Evolutionary conservation across 2,113 vertebrate species (phyloP), one percentile per base, ranked within the genome.

Genomic region (Sprattus sprattus): DNA sequence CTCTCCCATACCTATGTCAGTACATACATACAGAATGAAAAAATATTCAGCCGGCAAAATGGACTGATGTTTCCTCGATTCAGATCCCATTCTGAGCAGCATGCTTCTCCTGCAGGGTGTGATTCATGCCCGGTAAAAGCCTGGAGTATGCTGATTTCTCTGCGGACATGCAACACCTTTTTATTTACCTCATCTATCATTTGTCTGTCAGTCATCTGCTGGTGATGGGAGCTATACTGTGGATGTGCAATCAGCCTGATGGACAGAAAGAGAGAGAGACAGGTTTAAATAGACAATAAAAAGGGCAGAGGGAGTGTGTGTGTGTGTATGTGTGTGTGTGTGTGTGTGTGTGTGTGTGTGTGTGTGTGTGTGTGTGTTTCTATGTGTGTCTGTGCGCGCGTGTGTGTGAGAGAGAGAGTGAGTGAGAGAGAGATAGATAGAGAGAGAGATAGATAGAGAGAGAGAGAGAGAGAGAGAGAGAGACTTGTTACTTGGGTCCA

Each of bases 101-200:
- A 28, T 22, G 84, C 81, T n/a, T 88, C 82, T 71, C 71, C 81
- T 83, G 22, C 5, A 28, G 57, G 49, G 81, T 85, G 32, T 85
- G 84, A 90, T 88, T 89, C 90, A 89, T 90, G 89, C 85, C 90
- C 89, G 88, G 90, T 82, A 83, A 88, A 47, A 91, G 84, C 82
- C 47, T 81, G 84, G 88, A 86, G 85, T 57, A 20, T 20, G 54
- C 88, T 90, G 83, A 75, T 91, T 85, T 91, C 82, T 10, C 20
- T 18, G 85, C 54, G 83, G 82, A 85, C 90, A 88, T 6, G 87
- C 83, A n/a, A 83, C 45, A 87, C 83, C 90, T 88, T 90, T 90
- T 89, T 91, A 87, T 91, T 91, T 90, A 89, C 90, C 4, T 81
- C 88, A 60, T 86, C 86, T 88, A 90, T 93, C 91, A 88, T 89